Conservation (phyloP, 1,140 invertebrate species). For the Nebria ingens region DNA sequence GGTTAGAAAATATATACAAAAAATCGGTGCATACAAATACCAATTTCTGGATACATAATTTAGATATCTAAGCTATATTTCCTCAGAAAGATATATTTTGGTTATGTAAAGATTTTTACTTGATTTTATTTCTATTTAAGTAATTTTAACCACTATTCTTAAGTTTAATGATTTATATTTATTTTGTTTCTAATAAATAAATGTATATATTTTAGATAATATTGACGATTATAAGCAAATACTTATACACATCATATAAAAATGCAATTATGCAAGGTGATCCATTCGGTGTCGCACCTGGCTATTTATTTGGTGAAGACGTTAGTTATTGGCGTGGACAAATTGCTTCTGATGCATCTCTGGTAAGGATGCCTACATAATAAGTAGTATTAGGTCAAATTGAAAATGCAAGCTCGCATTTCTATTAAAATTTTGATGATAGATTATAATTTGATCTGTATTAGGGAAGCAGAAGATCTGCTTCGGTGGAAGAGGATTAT, state of each 20-base stretch:
- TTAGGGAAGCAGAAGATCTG: too few relatives aligned
- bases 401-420: too few relatives aligned
- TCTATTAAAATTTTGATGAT: too few relatives aligned
- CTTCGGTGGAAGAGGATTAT: too few relatives aligned
- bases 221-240: slow-evolving; percentile 20
- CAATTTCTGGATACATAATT: not conserved
- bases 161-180: not conserved
- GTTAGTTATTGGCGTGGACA: too few relatives aligned
- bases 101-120: not conserved
- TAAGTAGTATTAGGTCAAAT: too few relatives aligned
- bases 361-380: too few relatives aligned
- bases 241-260: slow-evolving; percentile 30
- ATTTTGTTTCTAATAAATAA: not conserved
- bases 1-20: too few relatives aligned
- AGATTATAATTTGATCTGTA: too few relatives aligned
- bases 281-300: slow-evolving; percentile 25
- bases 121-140: not conserved
- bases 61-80: slow-evolving; percentile 17
- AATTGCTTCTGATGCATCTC: too few relatives aligned
- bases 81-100: slow-evolving; percentile 18
- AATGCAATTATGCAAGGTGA: slow-evolving; percentile 28
- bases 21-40: not conserved
- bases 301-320: slow-evolving; percentile 32
- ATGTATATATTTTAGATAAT: slow-evolving; percentile 11
- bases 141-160: not conserved